These are phyloP conservation scores for Harpagus bidentatus DNA, from an alignment of 2,113 vertebrate genomes.

Conservation along the genomic window DNA sequence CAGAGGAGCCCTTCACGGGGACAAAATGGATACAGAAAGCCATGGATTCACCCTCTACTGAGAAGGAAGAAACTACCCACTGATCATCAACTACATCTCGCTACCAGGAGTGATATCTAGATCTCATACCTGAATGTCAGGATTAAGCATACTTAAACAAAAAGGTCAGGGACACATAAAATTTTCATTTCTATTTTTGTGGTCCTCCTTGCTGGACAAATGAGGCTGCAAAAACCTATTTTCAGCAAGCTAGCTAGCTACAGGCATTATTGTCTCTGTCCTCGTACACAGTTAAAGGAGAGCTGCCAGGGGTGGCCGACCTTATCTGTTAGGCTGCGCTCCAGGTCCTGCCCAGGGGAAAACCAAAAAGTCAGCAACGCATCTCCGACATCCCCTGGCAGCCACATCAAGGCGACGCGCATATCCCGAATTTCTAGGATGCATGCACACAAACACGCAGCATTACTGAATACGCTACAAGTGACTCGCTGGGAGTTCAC, in stretches of 20 bases:
- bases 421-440: background rate
- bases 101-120: background rate
- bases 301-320: background rate
- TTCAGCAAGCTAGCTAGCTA: background rate
- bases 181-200: background rate
- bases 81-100: background rate
- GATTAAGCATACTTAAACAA: background rate
- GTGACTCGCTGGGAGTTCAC: background rate
- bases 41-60: background rate
- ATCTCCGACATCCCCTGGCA: conserved; percentile 23
- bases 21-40: accelerated
- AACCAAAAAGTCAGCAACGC: background rate
- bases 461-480: accelerated
- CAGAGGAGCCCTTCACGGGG: accelerated
- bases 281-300: background rate
- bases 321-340: conserved; percentile 40
- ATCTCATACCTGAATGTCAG: background rate
- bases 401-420: background rate
- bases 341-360: conserved; percentile 34
- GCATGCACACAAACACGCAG: background rate
- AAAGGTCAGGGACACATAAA: accelerated
- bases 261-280: background rate
- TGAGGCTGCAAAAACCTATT: background rate
- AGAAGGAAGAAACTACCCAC: background rate
- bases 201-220: background rate